These are phyloP conservation scores for Lophius piscatorius DNA, from an alignment of 2,113 vertebrate genomes.

Conservation along the genomic window DNA sequence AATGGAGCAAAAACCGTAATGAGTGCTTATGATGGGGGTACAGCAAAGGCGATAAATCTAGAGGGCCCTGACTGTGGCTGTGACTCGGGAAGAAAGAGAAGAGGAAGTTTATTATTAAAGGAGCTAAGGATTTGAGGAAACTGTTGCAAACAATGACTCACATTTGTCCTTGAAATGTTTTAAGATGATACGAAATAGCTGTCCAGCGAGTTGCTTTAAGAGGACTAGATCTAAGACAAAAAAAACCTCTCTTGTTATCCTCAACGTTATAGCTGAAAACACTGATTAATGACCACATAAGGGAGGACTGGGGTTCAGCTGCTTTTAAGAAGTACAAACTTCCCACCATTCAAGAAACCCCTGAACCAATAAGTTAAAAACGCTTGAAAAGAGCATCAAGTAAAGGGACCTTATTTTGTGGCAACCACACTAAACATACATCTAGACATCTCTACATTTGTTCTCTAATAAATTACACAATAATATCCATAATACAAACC, in stretches of 20 bases:
- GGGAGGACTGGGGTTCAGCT: constrained; percentile 31
- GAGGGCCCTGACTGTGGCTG: constrained; percentile 44
- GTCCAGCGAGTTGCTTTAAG: too few species aligned
- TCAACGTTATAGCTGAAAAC: constrained; percentile 21
- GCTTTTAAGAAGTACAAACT: constrained; percentile 29
- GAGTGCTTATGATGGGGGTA: constrained; percentile 56
- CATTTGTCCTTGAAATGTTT: constrained; percentile 8
- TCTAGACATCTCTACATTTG: constrained; percentile 73
- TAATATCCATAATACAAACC: constrained; percentile 69
- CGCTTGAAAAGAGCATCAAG: constrained; percentile 73
- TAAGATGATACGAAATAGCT: constrained; percentile 14
- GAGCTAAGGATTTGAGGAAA: constrained; percentile 24
- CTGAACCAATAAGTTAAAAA: constrained; percentile 58
- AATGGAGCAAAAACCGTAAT: constrained; percentile 56
- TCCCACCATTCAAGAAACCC: constrained; percentile 32
- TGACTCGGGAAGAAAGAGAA: constrained; percentile 51
- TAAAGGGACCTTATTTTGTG: constrained; percentile 84
- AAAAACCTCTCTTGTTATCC: neutral
- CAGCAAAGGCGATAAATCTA: constrained; percentile 27
- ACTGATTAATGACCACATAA: constrained; percentile 23
- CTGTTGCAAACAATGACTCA: too few species aligned
- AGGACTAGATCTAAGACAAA: too few species aligned
- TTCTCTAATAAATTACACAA: constrained; percentile 80
- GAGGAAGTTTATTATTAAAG: constrained; percentile 26
- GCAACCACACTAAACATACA: constrained; percentile 80